Evolutionary conservation across 2,888 invertebrate genomes (phyloP).

Genomic region (Tiliacea aurago): DNA sequence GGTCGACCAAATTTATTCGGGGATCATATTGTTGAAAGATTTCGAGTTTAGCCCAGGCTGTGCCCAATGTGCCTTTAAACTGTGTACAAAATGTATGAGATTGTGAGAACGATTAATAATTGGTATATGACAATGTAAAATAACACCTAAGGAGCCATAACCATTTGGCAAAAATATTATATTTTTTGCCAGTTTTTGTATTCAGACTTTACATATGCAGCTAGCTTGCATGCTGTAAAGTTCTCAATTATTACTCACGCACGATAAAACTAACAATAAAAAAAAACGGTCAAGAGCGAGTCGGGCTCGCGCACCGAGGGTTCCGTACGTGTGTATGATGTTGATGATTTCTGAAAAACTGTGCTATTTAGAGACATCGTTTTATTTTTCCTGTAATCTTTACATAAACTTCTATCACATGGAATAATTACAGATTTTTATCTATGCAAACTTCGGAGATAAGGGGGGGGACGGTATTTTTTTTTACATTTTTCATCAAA

Average conservation of each 20-base stretch:
- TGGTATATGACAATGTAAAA: not conserved
- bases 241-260: conserved; percentile 8
- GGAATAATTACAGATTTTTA: too few relatives aligned
- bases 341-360: too few relatives aligned
- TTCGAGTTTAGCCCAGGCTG: conserved; percentile 29
- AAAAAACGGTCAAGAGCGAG: too few relatives aligned
- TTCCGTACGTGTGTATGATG: too few relatives aligned
- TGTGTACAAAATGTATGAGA: conserved; percentile 25
- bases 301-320: too few relatives aligned
- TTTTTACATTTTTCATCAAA: too few relatives aligned
- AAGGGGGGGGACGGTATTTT: too few relatives aligned
- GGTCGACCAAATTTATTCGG: conserved; percentile 46
- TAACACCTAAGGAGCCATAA: not conserved
- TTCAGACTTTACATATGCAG: not conserved
- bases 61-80: conserved; percentile 35
- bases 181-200: not conserved
- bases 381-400: too few relatives aligned
- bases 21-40: conserved; percentile 59
- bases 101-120: conserved; percentile 21
- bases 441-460: too few relatives aligned
- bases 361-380: too few relatives aligned
- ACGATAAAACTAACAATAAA: conserved; percentile 29
- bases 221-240: not conserved
- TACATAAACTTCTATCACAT: too few relatives aligned
- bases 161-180: not conserved